These are phyloP conservation scores for Apotomis capreana DNA, from an alignment of 2,888 invertebrate genomes.

Conservation along the genomic window DNA sequence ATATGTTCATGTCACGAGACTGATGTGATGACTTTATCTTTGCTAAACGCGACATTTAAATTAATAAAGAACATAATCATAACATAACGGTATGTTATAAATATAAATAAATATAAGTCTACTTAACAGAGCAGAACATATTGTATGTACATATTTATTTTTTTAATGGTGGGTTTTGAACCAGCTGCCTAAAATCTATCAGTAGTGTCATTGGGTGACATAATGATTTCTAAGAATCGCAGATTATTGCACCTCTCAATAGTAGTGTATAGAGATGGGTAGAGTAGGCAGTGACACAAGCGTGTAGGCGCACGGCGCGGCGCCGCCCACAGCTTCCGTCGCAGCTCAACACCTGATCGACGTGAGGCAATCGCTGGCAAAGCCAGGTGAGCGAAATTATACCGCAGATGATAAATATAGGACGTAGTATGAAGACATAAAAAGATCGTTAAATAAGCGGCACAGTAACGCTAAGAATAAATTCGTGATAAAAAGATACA, in stretches of 20 bases:
- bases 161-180: too few relatives aligned
- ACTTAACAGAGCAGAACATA: too few relatives aligned
- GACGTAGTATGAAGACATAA: background rate
- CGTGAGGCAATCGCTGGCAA: constrained; percentile 61
- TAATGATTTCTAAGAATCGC: background rate
- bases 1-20: constrained; percentile 25
- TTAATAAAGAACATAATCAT: background rate
- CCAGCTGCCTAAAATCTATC: too few relatives aligned
- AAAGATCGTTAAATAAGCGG: background rate
- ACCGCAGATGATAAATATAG: constrained; percentile 14
- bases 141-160: too few relatives aligned
- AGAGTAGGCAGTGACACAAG: constrained; percentile 75
- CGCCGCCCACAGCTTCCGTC: too few relatives aligned
- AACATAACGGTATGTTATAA: too few relatives aligned
- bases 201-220: too few relatives aligned
- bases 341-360: constrained; percentile 70
- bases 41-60: constrained; percentile 23
- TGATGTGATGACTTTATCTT: constrained; percentile 29
- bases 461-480: too few relatives aligned
- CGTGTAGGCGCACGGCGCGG: constrained; percentile 51
- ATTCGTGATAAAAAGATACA: too few relatives aligned
- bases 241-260: constrained; percentile 20
- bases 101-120: too few relatives aligned
- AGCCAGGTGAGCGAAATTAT: constrained; percentile 43
- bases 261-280: constrained; percentile 54